phyloP scores from a whole-genome alignment of 23 tunicate genomes.

The Corella eumyota region DNA sequence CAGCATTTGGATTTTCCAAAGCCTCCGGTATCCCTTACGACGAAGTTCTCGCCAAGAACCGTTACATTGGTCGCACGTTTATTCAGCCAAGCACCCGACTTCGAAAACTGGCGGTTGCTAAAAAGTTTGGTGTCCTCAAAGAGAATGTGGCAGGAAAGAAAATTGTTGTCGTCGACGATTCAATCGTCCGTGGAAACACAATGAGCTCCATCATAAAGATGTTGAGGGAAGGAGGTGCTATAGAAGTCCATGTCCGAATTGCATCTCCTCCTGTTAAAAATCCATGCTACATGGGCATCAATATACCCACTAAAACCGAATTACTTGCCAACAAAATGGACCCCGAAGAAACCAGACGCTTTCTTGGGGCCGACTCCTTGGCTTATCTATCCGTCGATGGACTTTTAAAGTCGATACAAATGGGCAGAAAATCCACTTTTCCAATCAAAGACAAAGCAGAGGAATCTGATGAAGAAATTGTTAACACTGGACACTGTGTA shows the following conservation, averaged over 20 bases:
- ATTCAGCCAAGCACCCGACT: conserved; percentile 67
- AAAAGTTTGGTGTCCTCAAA: conserved; percentile 66
- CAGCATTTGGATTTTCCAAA: conserved; percentile 56
- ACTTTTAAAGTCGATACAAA: conserved; percentile 34
- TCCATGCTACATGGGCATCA: conserved; percentile 89
- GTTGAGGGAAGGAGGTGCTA: conserved; percentile 60
- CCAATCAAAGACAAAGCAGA: too few species aligned
- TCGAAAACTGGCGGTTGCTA: conserved; percentile 63
- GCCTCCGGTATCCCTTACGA: conserved; percentile 47
- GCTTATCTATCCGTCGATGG: conserved; percentile 59
- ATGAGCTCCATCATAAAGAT: conserved; percentile 55
- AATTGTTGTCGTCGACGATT: conserved; percentile 76
- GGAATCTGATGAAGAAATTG: too few species aligned
- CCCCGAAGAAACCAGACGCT: conserved; percentile 36
- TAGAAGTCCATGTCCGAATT: conserved; percentile 67
- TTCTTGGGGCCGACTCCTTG: conserved; percentile 55
- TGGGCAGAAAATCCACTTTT: too few species aligned
- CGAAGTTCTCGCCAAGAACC: conserved; percentile 74
- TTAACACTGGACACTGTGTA: conserved; percentile 48
- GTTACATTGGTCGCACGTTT: conserved; percentile 79
- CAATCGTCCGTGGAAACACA: conserved; percentile 80
- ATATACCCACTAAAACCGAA: conserved; percentile 65
- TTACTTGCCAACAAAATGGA: conserved; percentile 48
- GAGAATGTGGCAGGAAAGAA: conserved; percentile 68
- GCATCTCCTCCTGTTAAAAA: conserved; percentile 71